Conservation (phyloP, 2,113 vertebrate genomes). For the Alethe castanea region DNA sequence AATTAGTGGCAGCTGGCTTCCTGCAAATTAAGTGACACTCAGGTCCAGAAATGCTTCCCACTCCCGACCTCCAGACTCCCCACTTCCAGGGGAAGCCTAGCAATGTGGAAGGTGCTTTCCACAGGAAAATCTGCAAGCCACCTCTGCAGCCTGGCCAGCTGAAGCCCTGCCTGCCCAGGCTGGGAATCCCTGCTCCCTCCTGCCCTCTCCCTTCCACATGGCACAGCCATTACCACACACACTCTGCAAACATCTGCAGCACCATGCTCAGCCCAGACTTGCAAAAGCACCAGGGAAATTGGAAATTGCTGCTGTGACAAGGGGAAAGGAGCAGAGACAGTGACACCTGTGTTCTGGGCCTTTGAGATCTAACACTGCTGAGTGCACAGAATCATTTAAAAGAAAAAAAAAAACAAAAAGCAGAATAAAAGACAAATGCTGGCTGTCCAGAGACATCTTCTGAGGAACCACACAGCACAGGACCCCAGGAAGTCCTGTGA, state of each 20-base stretch:
- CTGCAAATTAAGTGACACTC: conserved; percentile 13
- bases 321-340: neutral
- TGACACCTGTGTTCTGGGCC: neutral
- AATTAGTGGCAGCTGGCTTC: conserved; percentile 18
- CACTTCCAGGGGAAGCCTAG: neutral
- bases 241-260: conserved; percentile 1
- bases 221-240: neutral
- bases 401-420: neutral
- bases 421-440: neutral
- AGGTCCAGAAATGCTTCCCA: neutral
- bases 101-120: neutral
- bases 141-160: neutral
- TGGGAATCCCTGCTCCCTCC: neutral
- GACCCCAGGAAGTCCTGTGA: neutral
- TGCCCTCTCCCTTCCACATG: neutral
- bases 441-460: neutral
- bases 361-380: neutral
- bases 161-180: neutral
- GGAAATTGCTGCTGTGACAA: neutral
- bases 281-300: neutral
- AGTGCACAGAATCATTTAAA: neutral
- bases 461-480: neutral
- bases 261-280: neutral
- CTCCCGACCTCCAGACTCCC: neutral
- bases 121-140: neutral